Percentiles rank a stretch among this genome's conserved stretches.
These are phyloP conservation scores for Trichonephila clavipes DNA, from an alignment of 1,140 invertebrate species.

Conservation along the genomic window DNA sequence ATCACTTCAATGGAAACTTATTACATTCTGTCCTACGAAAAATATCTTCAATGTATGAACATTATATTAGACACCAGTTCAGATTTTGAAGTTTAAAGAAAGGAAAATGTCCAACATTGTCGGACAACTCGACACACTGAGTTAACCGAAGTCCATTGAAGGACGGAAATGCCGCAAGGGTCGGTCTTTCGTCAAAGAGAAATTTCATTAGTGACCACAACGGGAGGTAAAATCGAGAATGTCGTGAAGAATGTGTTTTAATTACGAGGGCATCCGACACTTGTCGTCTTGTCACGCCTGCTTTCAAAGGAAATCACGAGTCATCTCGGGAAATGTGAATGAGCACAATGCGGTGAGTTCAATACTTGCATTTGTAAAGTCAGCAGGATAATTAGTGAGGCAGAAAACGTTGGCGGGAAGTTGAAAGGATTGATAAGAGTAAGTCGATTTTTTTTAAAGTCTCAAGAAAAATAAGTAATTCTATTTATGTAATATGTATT, in stretches of 20 bases:
- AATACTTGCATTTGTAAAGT: no score
- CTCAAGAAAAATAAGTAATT: no score
- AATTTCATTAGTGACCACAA: constrained; percentile 65
- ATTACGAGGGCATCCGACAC: constrained; percentile 51
- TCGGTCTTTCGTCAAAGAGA: constrained; percentile 54
- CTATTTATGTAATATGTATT: no score
- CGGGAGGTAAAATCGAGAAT: constrained; percentile 42
- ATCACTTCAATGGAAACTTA: neutral
- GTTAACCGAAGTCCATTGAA: neutral
- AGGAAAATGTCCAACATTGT: neutral
- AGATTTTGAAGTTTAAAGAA: neutral
- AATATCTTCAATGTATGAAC: neutral
- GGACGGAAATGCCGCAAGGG: constrained; percentile 37
- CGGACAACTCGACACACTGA: constrained; percentile 19
- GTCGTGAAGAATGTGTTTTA: constrained; percentile 47
- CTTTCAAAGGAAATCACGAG: neutral
- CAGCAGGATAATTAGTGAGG: no score
- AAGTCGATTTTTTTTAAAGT: no score
- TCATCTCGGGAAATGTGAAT: neutral
- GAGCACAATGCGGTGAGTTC: no score
- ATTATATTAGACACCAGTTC: neutral
- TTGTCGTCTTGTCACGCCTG: constrained; percentile 45
- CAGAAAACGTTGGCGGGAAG: no score
- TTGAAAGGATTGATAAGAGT: neutral
- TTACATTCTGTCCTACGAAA: neutral